Evolutionary conservation across 2,797 vertebrate species (phyloP).

Genomic region (Sandelia bainsii): DNA sequence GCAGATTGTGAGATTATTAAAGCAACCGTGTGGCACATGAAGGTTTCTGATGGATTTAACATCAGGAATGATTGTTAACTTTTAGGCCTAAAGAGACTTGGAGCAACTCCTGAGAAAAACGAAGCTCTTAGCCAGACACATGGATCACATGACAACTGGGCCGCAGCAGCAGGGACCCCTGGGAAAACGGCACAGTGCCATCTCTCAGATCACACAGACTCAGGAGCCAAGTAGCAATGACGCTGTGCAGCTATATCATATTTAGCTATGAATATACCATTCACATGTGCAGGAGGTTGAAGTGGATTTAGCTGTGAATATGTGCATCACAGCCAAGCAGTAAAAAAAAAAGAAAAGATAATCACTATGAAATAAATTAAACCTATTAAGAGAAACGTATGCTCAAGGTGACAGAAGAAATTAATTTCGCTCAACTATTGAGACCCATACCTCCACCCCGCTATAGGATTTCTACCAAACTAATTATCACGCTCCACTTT

Average conservation of each 20-base stretch:
- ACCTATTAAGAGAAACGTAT: slow-evolving; percentile 82
- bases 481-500: slow-evolving; percentile 86
- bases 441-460: slow-evolving; percentile 79
- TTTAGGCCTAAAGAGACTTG: slow-evolving; percentile 78
- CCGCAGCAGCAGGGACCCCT: slow-evolving; percentile 71
- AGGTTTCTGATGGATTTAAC: slow-evolving; percentile 85
- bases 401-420: slow-evolving; percentile 84
- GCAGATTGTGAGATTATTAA: slow-evolving; percentile 78
- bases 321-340: slow-evolving; percentile 69
- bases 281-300: slow-evolving; percentile 41
- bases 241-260: slow-evolving; percentile 56
- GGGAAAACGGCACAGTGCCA: slow-evolving; percentile 74
- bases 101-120: slow-evolving; percentile 81
- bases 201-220: slow-evolving; percentile 71
- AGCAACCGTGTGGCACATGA: slow-evolving; percentile 79
- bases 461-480: slow-evolving; percentile 83
- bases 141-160: slow-evolving; percentile 79
- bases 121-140: slow-evolving; percentile 72
- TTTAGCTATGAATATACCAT: slow-evolving; percentile 66
- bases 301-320: slow-evolving; percentile 71
- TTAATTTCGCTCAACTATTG: slow-evolving; percentile 85
- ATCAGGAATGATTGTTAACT: slow-evolving; percentile 84
- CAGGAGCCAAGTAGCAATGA: slow-evolving; percentile 60
- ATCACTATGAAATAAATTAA: slow-evolving; percentile 83
- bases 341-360: slow-evolving; percentile 58